Base-by-base conservation (phyloP, 2,797 vertebrate species). In the Urophycis tenuis region DNA sequence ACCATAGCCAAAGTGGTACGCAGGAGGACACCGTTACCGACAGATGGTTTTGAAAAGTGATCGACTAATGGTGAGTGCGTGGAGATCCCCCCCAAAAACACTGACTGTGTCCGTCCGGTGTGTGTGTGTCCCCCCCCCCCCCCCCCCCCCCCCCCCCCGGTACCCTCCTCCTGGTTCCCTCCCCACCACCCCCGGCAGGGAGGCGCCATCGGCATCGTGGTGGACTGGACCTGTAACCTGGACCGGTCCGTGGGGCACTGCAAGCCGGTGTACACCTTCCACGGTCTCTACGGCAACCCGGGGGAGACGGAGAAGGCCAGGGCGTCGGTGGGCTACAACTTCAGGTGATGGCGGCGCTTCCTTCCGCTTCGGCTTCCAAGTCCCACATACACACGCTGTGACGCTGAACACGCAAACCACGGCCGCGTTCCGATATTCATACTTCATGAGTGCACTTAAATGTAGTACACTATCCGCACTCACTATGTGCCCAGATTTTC, bases 191-290 rank as follows among this genome's bases (percentile, higher is more conserved):
- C 7, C 12, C 14, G 14, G 75, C 90, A 99, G 97, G 97, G 97
- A 0, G 96, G 95, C 10, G 93, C 95, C 74, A 94, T 99, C 5
- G 95, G 96, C 1, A 95, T 99, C 80, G 94, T 96, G 75, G 91
- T 99, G 1, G 94, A 96, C 84, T 99, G 97, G 97, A 88, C 95
- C 0, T 99, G 97, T 70, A 95, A 99, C 92, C 88, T 99, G 0
- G 97, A 99, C 78, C 84, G 92, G 88, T 84, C 90, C 0, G 19
- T 93, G 1, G 90, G 67, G 9, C 78, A 95, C 78, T 99, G 97
- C 83, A 94, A 90, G 76, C 97, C 97, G 1, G 5, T 86, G 34
- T 99, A 99, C 74, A 79, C 85, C 77, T 98, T 99, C 84, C 95
- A 97, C 0, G 95, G 95, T 12, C 93, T 98, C 15, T 95, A 98